phyloP scores from a whole-genome alignment of 2,113 vertebrate species.

The Turdus rufiventris region DNA sequence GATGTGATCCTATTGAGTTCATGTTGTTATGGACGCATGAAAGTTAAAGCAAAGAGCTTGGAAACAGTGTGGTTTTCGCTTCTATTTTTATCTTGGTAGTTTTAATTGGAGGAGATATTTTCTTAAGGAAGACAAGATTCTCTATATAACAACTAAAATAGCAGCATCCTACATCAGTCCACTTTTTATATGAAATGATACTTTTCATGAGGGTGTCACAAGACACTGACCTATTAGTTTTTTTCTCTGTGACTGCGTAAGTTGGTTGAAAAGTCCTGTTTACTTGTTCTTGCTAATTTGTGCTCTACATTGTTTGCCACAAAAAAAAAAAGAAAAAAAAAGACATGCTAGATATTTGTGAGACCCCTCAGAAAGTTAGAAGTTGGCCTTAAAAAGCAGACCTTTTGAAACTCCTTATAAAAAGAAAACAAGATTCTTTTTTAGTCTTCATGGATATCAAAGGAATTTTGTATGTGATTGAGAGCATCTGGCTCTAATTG shows the following conservation, averaged over 20 bases:
- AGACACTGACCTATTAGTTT: neutral
- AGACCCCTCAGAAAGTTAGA: neutral
- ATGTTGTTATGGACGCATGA: neutral
- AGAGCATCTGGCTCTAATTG: slow-evolving; percentile 55
- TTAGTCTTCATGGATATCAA: slow-evolving; percentile 15
- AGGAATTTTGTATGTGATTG: slow-evolving; percentile 26
- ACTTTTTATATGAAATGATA: neutral
- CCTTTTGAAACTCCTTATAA: slow-evolving; percentile 28
- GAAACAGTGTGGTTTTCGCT: neutral
- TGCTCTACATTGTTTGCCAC: neutral
- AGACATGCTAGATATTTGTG: neutral
- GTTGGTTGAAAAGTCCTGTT: neutral
- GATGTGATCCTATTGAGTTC: neutral
- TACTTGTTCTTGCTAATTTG: neutral
- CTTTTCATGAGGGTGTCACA: neutral
- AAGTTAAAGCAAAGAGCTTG: neutral
- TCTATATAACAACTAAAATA: neutral
- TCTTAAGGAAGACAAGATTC: neutral
- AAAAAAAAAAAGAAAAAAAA: neutral
- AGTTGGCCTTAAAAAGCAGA: neutral
- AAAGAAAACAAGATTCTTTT: slow-evolving; percentile 1
- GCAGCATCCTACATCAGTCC: neutral
- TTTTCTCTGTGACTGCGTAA: neutral
- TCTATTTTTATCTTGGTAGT: neutral
- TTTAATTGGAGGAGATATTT: neutral